Conservation (phyloP, 1,140 invertebrate species). For the Macrotrachela quadricornifera region DNA sequence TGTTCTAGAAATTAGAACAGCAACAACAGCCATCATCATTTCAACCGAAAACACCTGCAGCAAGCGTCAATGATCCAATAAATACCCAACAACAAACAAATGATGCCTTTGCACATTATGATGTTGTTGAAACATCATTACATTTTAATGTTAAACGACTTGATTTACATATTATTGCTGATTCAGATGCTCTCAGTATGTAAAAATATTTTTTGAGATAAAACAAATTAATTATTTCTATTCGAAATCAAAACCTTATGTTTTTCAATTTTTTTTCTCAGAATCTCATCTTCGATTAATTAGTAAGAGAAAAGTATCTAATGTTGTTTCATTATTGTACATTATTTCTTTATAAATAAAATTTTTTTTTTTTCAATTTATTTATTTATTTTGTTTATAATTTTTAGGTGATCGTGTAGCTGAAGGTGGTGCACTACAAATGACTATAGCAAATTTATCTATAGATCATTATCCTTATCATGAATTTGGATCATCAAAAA, state of each 20-base stretch:
- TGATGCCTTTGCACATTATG: constrained; percentile 59
- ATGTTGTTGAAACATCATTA: constrained; percentile 88
- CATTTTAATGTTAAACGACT: constrained; percentile 79
- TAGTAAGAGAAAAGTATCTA: no score
- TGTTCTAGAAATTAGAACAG: background rate
- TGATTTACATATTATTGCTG: constrained; percentile 89
- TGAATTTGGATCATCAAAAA: constrained; percentile 40
- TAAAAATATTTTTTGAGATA: no score
- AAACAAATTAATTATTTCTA: no score
- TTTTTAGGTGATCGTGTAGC: background rate
- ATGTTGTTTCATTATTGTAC: background rate
- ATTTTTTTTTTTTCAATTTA: no score
- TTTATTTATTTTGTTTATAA: background rate
- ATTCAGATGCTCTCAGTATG: constrained; percentile 22
- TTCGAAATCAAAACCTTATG: background rate
- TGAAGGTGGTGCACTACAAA: constrained; percentile 76
- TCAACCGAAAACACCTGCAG: background rate
- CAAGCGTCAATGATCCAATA: background rate
- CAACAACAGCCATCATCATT: background rate
- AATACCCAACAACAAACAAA: constrained; percentile 29
- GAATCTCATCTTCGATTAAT: constrained; percentile 6
- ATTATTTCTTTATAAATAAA: no score
- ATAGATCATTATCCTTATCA: constrained; percentile 93
- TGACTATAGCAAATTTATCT: constrained; percentile 58
- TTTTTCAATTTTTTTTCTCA: constrained; percentile 9